A percentile compares a stretch with the other conserved stretches of the same genome.
Evolutionary conservation across 2,113 vertebrate species (phyloP).

Genomic region (Larimichthys polyactis): DNA sequence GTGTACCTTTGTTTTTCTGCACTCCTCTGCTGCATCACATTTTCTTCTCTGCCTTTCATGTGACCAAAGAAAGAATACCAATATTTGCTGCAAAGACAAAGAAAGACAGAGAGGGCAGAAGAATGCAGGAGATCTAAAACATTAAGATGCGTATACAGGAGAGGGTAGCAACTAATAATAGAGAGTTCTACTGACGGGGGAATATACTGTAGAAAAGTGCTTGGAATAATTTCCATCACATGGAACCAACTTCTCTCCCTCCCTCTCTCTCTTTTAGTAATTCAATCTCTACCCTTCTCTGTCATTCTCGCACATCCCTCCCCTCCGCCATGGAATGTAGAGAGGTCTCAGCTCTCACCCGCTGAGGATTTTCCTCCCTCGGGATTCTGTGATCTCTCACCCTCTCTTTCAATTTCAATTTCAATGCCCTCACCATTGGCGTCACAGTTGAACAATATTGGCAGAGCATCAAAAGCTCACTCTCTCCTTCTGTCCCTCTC

Average conservation of each 20-base stretch:
- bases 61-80: constrained; percentile 63
- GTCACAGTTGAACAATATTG: constrained; percentile 63
- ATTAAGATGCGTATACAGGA: constrained; percentile 32
- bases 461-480: constrained; percentile 56
- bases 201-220: constrained; percentile 47
- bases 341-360: constrained; percentile 57
- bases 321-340: constrained; percentile 33
- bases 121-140: constrained; percentile 36
- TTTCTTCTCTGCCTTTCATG: constrained; percentile 37
- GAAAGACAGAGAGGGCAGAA: constrained; percentile 34
- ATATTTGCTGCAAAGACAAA: constrained; percentile 54
- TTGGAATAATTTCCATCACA: constrained; percentile 60
- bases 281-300: constrained; percentile 20
- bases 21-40: constrained; percentile 38
- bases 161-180: constrained; percentile 55
- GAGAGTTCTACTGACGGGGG: constrained; percentile 39
- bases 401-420: constrained; percentile 65
- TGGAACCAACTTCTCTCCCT: constrained; percentile 24
- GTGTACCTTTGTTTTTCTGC: constrained; percentile 46
- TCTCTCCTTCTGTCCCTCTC: constrained; percentile 1
- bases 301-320: constrained; percentile 26
- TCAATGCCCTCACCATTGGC: constrained; percentile 56
- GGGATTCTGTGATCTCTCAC: constrained; percentile 61
- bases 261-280: not conserved
- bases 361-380: constrained; percentile 55